Conservation (phyloP, 1,140 invertebrate species). For the Zaprionus capensis region DNA sequence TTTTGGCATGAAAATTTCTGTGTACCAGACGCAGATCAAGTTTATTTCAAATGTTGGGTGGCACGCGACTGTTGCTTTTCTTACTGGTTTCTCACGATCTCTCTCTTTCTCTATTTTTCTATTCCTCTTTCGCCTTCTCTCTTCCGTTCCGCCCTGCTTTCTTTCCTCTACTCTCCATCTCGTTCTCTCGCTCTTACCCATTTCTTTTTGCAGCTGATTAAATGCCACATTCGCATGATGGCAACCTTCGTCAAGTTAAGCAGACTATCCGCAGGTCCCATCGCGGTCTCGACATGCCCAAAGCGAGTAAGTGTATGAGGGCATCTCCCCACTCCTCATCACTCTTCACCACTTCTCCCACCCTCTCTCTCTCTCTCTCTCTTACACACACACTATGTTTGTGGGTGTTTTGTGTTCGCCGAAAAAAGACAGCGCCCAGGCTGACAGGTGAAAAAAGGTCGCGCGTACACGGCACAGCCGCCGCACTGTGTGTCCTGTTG, state of each 20-base stretch:
- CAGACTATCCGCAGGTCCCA: conserved; percentile 4
- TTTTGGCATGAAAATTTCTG: too few species aligned
- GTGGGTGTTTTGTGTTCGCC: neutral
- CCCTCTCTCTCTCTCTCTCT: neutral
- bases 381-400: too few species aligned
- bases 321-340: neutral
- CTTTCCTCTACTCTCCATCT: neutral
- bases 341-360: neutral
- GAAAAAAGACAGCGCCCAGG: conserved; percentile 24
- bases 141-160: neutral
- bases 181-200: neutral
- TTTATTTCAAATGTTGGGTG: too few species aligned
- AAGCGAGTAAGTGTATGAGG: conserved; percentile 23
- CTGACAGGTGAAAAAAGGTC: conserved; percentile 53
- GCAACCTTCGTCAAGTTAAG: conserved; percentile 24
- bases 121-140: neutral
- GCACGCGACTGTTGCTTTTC: neutral
- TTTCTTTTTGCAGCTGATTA: conserved; percentile 3
- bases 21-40: too few species aligned
- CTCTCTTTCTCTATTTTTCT: neutral
- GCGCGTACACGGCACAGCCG: conserved; percentile 42
- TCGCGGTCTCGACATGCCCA: conserved; percentile 5
- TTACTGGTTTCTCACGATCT: too few species aligned
- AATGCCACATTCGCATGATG: conserved; percentile 5
- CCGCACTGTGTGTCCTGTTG: conserved; percentile 21